A percentile compares a stretch with the other conserved stretches of the same genome.
Evolutionary conservation across 2,113 vertebrate genomes (phyloP).

Genomic region (Thymallus thymallus): DNA sequence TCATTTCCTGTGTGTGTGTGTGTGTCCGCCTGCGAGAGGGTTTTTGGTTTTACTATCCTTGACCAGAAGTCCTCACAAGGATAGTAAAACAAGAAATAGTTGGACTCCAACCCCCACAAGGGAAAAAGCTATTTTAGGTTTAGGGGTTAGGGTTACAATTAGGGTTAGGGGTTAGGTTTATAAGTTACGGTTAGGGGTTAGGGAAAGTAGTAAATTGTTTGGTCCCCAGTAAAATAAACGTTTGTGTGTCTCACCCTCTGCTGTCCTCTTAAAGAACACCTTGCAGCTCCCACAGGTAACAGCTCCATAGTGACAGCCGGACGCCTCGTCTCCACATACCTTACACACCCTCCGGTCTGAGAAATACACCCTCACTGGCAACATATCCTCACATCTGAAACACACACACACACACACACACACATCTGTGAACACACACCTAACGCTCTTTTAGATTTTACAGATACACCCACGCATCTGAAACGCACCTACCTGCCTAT

Average conservation of each 20-base stretch:
- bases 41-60: too few species aligned
- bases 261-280: slow-evolving; percentile 83
- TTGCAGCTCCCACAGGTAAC: slow-evolving; percentile 97
- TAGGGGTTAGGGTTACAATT: too few species aligned
- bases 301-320: slow-evolving; percentile 83
- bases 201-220: too few species aligned
- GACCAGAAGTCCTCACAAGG: too few species aligned
- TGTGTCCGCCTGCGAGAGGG: background rate
- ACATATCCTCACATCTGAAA: slow-evolving; percentile 59
- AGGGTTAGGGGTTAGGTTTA: too few species aligned
- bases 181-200: too few species aligned
- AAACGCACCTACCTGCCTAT: too few species aligned
- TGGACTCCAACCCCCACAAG: too few species aligned
- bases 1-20: background rate
- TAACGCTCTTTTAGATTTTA: background rate
- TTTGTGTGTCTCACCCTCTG: slow-evolving; percentile 62
- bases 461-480: background rate
- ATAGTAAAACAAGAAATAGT: too few species aligned
- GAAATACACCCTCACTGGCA: slow-evolving; percentile 80
- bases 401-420: slow-evolving; percentile 14
- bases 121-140: too few species aligned
- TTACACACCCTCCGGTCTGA: slow-evolving; percentile 89
- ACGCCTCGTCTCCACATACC: slow-evolving; percentile 91
- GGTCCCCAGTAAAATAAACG: slow-evolving; percentile 14
- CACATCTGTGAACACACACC: background rate